Evolutionary conservation across 2,113 vertebrate genomes (phyloP).

Genomic region (Elephas maximus): DNA sequence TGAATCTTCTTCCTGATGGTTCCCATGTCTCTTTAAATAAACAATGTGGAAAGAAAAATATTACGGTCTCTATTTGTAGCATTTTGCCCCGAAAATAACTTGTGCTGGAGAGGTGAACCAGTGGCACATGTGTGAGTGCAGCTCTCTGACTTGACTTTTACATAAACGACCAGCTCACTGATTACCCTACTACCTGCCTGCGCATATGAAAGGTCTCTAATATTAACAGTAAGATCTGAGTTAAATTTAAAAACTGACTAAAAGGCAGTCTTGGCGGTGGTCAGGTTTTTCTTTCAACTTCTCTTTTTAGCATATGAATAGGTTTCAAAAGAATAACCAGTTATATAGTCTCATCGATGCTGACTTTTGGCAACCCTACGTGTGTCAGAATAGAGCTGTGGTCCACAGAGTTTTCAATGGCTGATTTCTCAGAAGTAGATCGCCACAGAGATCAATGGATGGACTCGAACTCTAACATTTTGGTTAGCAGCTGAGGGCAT

Average conservation of each 20-base stretch:
- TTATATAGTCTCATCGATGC: neutral
- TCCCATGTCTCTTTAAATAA: constrained; percentile 79
- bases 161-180: neutral
- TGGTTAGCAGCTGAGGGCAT: neutral
- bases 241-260: constrained; percentile 4
- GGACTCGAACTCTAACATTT: neutral
- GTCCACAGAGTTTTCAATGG: neutral
- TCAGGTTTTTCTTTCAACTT: constrained; percentile 3
- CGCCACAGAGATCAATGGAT: neutral
- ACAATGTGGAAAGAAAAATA: constrained; percentile 70
- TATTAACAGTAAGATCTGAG: neutral
- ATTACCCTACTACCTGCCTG: no score
- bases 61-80: neutral
- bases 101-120: neutral
- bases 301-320: constrained; percentile 47
- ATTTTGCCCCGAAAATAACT: constrained; percentile 57
- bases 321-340: constrained; percentile 30
- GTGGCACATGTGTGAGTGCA: neutral
- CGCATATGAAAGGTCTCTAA: neutral
- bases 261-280: neutral
- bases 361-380: neutral
- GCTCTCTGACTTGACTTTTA: neutral
- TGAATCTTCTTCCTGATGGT: constrained; percentile 62
- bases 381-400: neutral
- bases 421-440: neutral